A percentile compares a stretch with the other conserved stretches of the same genome.
These are phyloP conservation scores for Meiosimyza platycephala DNA, from an alignment of 2,888 invertebrate species.

Conservation along the genomic window DNA sequence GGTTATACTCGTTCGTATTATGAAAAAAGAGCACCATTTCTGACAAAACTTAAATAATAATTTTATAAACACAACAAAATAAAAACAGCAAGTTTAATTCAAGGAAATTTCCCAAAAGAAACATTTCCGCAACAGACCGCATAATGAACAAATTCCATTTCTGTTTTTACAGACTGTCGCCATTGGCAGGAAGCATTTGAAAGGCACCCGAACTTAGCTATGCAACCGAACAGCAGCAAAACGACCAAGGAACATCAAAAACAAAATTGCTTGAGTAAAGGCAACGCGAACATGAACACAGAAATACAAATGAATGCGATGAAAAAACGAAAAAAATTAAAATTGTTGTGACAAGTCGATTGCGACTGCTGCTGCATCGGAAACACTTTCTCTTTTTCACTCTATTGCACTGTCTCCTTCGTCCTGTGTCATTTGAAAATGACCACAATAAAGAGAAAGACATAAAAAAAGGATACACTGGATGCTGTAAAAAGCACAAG, in stretches of 20 bases:
- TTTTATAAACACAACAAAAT: too few species aligned
- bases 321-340: background rate
- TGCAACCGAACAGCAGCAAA: background rate
- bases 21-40: too few species aligned
- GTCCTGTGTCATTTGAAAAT: constrained; percentile 3
- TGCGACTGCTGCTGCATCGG: background rate
- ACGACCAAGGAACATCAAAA: constrained; percentile 10
- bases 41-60: too few species aligned
- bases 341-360: constrained; percentile 20
- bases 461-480: background rate
- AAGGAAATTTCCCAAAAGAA: constrained; percentile 53
- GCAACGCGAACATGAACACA: background rate
- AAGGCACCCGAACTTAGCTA: background rate
- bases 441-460: constrained; percentile 7
- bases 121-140: constrained; percentile 64
- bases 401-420: background rate
- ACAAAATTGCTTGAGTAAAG: background rate
- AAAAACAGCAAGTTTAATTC: background rate
- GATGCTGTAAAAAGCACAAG: background rate
- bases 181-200: constrained; percentile 32
- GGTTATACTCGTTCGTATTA: too few species aligned
- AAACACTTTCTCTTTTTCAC: constrained; percentile 23
- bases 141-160: constrained; percentile 57
- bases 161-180: constrained; percentile 33
- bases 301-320: background rate